Percentiles rank a stretch among this genome's conserved stretches.
Evolutionary conservation across 2,888 invertebrate species (phyloP).

Genomic region (Odiellus spinosus): DNA sequence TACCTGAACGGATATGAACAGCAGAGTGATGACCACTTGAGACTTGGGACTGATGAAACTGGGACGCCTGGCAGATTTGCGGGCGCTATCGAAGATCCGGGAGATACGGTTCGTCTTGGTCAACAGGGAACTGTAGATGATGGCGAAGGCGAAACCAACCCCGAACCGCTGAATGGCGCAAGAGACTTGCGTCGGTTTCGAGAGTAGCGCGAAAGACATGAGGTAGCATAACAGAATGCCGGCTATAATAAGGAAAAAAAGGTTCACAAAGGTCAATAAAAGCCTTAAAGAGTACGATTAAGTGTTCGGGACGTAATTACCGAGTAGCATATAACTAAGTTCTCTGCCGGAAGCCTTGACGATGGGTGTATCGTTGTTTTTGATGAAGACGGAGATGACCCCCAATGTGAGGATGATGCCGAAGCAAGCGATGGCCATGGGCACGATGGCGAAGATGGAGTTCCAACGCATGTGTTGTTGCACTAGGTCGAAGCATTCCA

Average conservation of each 20-base stretch:
- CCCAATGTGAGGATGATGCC: constrained; percentile 44
- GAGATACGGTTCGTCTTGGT: constrained; percentile 48
- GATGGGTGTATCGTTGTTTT: constrained; percentile 47
- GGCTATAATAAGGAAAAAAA: not conserved
- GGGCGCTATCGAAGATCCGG: constrained; percentile 46
- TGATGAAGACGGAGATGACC: constrained; percentile 44
- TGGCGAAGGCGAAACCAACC: constrained; percentile 47
- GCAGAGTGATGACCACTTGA: constrained; percentile 42
- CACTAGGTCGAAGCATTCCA: constrained; percentile 44
- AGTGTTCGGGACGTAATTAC: no score
- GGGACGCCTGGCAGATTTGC: constrained; percentile 44
- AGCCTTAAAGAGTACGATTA: no score
- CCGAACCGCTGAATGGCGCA: constrained; percentile 46
- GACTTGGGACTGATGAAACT: constrained; percentile 48
- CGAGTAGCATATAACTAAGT: constrained; percentile 44
- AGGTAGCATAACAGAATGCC: constrained; percentile 46
- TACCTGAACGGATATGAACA: constrained; percentile 36
- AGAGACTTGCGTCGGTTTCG: constrained; percentile 39
- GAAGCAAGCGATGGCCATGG: constrained; percentile 43
- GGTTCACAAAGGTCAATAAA: no score
- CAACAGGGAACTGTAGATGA: constrained; percentile 46
- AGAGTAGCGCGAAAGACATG: constrained; percentile 44
- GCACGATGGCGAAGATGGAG: constrained; percentile 45
- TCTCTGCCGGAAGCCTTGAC: constrained; percentile 46
- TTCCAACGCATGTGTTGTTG: constrained; percentile 49